Evolutionary conservation across 2,113 vertebrate genomes (phyloP), one percentile per base, ranked within the genome.

Genomic region (Okapia johnstoni): DNA sequence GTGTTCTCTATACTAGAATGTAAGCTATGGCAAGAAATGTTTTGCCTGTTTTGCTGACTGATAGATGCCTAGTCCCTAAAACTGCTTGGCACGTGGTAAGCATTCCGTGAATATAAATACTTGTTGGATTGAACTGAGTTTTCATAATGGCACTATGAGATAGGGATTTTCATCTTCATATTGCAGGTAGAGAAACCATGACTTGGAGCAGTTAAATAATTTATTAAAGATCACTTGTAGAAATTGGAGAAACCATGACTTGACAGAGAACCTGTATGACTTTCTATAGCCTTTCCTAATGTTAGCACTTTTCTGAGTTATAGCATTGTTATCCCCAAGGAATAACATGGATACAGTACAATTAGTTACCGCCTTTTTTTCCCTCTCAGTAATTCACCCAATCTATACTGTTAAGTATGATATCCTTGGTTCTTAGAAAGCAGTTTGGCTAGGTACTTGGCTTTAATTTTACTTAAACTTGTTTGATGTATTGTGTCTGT

Each of bases 111-210:
- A 70, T 85, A 87, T 55, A 60, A 90, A 66, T 95, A 85, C 40
- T 66, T 66, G 13, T 97, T 95, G 33, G 63, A 92, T 93, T 97
- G 63, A 95, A 84, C 84, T 81, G 14, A 94, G 85, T 61, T 89
- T 94, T 93, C 14, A 54, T 57, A 96, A 40, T 73, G 21, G 40
- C 25, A 83, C 4, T 80, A 13, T 88, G 60, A 95, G 90, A 63
- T 50, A 93, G 40, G 25, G 25, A 92, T 93, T 87, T 93, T 94
- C 50, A 61, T 90, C 81, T 81, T 88, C 36, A 81, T 96, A 95
- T 97, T 95, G 4, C 14, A 88, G 43, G 52, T 83, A 77, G 1
- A 33, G 7, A 94, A 96, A 55, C 85, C 46, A 84, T 96, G 79
- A 81, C 26, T 76, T 94, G 8, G 19, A 81, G 17, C 25, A 97